Evolutionary conservation across 2,888 invertebrate genomes (phyloP), one percentile per base, ranked within the genome.

Genomic region (Scotopteryx bipunctaria): DNA sequence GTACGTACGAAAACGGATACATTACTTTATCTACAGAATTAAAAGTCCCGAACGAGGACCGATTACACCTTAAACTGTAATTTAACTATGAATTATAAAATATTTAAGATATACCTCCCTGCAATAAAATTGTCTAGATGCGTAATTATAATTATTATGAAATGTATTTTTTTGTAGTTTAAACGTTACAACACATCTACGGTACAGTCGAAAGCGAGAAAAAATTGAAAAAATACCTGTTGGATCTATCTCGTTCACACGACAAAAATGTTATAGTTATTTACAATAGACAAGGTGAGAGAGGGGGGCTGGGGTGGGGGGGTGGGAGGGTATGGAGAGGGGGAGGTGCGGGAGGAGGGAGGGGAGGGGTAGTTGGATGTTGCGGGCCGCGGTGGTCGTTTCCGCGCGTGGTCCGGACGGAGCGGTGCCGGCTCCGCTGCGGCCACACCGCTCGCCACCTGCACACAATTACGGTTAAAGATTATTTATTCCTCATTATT

Each of bases 181-280:
- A 83, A 77, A 81, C 61, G 77, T 83, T 85, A 86, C 84, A 90
- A 90, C 89, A 90, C 88, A 87, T 88, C 90, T 90, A 90, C 89
- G 81, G 86, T 90, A 90, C 86, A 89, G 88, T 87, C 78, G 87
- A 90, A 86, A 89, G 90, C 89, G 90, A 90, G 89, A 89, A 86
- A 84, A 83, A 76, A 85, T 89, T 88, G 86, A 89, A 89, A 89
- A 89, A 87, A 89, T 88, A 89, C 89, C 86, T 85, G 89, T 88
- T 89, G 81, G 88, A 83, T 82, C 86, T 89, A 90, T 86, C 82
- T 89, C 83, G 89, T 88, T 88, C 81, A 89, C 83, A 89, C 87
- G 89, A 89, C 86, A 88, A 89, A 87, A 89, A 69, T 85, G 84
- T 81, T 83, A 86, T 83, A 76, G 80, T 83, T 90, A 90, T 90